Evolutionary conservation across 2,113 vertebrate species (phyloP).

Genomic region (Petroica traversi): DNA sequence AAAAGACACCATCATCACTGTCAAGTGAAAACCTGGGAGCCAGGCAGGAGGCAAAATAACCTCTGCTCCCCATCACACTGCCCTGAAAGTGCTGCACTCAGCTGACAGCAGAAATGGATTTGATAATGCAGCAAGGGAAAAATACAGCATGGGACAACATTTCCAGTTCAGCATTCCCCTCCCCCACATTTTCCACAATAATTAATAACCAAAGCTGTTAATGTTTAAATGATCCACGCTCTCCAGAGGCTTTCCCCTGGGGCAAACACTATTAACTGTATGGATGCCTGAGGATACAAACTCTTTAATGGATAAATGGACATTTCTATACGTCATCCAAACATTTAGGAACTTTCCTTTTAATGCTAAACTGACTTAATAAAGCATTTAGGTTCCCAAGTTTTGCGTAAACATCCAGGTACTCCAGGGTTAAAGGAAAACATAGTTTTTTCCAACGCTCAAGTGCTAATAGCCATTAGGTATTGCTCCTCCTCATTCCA

Average conservation of each 20-base stretch:
- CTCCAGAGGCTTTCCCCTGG: background rate
- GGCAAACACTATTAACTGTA: background rate
- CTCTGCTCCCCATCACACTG: background rate
- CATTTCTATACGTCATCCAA: background rate
- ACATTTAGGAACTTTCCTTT: background rate
- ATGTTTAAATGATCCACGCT: constrained; percentile 12
- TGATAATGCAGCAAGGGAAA: background rate
- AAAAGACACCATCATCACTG: background rate
- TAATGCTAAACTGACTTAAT: background rate
- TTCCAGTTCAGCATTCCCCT: constrained; percentile 5
- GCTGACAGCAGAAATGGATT: background rate
- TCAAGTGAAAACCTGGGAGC: background rate
- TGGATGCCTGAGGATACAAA: background rate
- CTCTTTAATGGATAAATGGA: background rate
- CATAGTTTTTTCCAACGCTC: background rate
- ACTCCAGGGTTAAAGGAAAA: background rate
- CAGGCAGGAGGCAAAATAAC: background rate
- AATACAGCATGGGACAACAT: background rate
- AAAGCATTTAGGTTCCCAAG: background rate
- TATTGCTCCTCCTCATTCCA: background rate
- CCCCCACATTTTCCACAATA: constrained; percentile 8
- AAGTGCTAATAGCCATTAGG: background rate
- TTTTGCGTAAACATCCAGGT: accelerated
- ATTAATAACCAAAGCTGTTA: constrained; percentile 53
- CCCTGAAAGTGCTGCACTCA: background rate